phyloP scores from a whole-genome alignment of 2,113 vertebrate genomes.

The Ovis aries region DNA sequence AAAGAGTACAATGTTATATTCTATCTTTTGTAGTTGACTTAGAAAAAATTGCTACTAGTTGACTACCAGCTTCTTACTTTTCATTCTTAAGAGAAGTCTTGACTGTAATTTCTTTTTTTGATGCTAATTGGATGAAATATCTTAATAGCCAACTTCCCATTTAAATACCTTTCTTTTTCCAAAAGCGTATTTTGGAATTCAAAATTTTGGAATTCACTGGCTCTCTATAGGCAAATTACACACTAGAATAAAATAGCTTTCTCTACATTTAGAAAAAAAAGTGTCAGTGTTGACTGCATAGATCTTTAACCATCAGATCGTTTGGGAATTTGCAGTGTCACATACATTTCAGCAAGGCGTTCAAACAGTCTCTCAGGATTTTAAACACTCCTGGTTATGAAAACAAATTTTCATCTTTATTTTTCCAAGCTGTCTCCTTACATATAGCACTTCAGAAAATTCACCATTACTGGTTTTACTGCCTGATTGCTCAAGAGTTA shows the following conservation, averaged over 20 bases:
- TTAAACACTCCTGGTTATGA: slow-evolving; percentile 82
- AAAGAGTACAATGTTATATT: background rate
- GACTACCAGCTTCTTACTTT: background rate
- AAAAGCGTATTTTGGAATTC: background rate
- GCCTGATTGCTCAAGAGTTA: slow-evolving; percentile 82
- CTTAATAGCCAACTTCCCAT: background rate
- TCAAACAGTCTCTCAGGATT: slow-evolving; percentile 79
- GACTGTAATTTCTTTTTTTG: background rate
- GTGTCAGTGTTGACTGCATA: slow-evolving; percentile 65
- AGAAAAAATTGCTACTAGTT: background rate
- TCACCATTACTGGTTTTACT: slow-evolving; percentile 79
- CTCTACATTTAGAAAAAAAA: slow-evolving; percentile 56
- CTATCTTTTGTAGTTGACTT: background rate
- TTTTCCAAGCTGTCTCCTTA: slow-evolving; percentile 84
- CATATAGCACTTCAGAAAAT: slow-evolving; percentile 80
- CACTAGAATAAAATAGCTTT: slow-evolving; percentile 61
- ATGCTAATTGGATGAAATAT: slow-evolving; percentile 3
- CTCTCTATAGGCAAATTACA: background rate
- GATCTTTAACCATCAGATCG: slow-evolving; percentile 69
- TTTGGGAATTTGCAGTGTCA: slow-evolving; percentile 74
- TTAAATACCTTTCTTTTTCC: background rate
- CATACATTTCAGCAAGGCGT: slow-evolving; percentile 71
- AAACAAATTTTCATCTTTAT: slow-evolving; percentile 85
- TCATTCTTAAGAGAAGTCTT: background rate
- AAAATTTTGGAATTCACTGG: background rate